Percentiles rank a stretch among this genome's conserved stretches.
These are phyloP conservation scores for Parapsyche elsis DNA, from an alignment of 1,140 invertebrate species.

Conservation along the genomic window DNA sequence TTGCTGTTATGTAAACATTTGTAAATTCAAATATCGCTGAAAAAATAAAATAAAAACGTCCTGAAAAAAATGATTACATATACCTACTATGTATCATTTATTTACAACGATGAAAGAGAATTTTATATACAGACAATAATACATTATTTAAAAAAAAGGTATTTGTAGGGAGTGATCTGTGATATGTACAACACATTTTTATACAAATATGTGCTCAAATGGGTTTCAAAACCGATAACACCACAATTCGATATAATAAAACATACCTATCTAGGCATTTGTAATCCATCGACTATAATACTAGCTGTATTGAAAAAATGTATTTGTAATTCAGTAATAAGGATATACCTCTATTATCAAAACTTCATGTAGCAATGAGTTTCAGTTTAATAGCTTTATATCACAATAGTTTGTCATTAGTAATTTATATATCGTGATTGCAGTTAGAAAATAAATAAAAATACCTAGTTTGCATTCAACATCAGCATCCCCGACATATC, in stretches of 20 bases:
- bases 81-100: background rate
- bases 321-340: too few species aligned
- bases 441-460: slow-evolving; percentile 41
- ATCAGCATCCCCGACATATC: slow-evolving; percentile 85
- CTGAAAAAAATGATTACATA: slow-evolving; percentile 11
- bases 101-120: background rate
- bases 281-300: background rate
- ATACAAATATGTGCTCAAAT: slow-evolving; percentile 13
- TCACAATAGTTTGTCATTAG: too few species aligned
- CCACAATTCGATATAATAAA: background rate
- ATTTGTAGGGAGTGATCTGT: background rate
- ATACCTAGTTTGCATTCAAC: slow-evolving; percentile 82
- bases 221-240: background rate
- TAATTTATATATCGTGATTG: too few species aligned
- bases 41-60: background rate
- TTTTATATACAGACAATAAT: too few species aligned
- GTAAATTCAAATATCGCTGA: too few species aligned
- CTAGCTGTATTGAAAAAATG: slow-evolving; percentile 8
- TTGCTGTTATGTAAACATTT: slow-evolving; percentile 37
- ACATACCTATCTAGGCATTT: slow-evolving; percentile 22
- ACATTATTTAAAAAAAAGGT: background rate
- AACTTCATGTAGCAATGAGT: too few species aligned
- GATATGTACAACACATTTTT: slow-evolving; percentile 29
- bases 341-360: background rate
- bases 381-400: too few species aligned